Base-by-base conservation (phyloP, 2,888 invertebrate species). In the Halictus quadricinctus region DNA sequence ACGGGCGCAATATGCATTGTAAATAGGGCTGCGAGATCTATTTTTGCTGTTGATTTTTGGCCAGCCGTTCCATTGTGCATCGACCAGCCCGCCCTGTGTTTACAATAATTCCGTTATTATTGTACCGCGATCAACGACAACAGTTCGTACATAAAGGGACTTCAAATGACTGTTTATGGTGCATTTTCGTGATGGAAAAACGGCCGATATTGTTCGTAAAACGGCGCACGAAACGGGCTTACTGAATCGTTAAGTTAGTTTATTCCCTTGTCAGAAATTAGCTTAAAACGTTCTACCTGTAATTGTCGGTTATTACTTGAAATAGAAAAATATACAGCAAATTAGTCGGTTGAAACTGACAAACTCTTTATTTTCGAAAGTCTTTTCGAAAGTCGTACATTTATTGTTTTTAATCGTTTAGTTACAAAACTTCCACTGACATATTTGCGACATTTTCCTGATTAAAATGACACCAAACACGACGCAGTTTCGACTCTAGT, bases 21-120 rank as follows among this genome's bases (percentile, higher is more conserved):
- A 84, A 83, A 83, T 78, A 54, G 41, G 48, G 29, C 48, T 21
- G 54, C 4, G 76, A 50, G 21, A 60, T 83, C 66, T 76, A 73
- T 83, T 83, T 76, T 83, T 29, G 41, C 18, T 15, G 15, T 36
- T 25, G 72, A 73, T 76, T 83, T 72, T 82, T 74, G 43, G 48
- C 46, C 25, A 10, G 7, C 36, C 43, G 43, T 50, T 69, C 29
- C 54, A 66, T 43, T n/a, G 58, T 58, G 58, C 58, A 58, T 36
- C 72, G 46, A 21, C 21, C 48, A 36, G 48, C 18, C 64, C 46
- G 25, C 29, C 25, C 18, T 29, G 54, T 82, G 83, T 76, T 82
- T 72, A 60, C 48, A 66, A 73, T 73, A 69, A 69, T 69, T 73
- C 25, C 72, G 72, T 69, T 64, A 69, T 76, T 76, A 83, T 36